Conservation (phyloP, 2,797 vertebrate species). For the Pseudotriccus pelzelni region DNA sequence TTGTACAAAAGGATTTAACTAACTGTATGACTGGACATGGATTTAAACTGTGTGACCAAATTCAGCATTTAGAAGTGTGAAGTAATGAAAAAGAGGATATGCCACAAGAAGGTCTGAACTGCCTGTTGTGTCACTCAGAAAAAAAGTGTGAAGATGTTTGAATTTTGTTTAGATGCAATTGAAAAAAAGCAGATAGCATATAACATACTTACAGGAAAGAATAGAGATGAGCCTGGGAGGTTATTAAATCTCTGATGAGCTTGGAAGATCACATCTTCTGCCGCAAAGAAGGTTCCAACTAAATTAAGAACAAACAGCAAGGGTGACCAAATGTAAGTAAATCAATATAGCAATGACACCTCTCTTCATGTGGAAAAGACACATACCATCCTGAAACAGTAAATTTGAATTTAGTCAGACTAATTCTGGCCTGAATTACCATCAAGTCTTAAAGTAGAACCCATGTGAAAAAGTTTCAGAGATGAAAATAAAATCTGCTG, state of each 20-base stretch:
- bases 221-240: rapidly evolving
- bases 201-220: background rate
- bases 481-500: background rate
- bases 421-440: background rate
- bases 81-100: background rate
- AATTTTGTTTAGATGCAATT: background rate
- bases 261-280: rapidly evolving
- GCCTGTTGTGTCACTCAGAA: background rate
- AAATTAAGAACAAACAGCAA: background rate
- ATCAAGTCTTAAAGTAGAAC: background rate
- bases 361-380: background rate
- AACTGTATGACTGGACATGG: background rate
- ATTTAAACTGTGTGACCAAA: background rate
- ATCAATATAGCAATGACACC: background rate
- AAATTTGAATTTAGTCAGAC: background rate
- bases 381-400: background rate
- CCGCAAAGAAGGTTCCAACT: background rate
- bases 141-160: background rate
- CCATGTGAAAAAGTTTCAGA: background rate
- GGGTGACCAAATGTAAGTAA: background rate
- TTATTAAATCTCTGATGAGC: background rate
- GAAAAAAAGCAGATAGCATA: background rate
- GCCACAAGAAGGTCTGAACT: background rate
- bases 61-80: background rate
- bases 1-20: background rate